Percentiles rank a stretch among this genome's conserved stretches.
Conservation (phyloP, 2,888 invertebrate genomes). For the Andrena hattorfiana region DNA sequence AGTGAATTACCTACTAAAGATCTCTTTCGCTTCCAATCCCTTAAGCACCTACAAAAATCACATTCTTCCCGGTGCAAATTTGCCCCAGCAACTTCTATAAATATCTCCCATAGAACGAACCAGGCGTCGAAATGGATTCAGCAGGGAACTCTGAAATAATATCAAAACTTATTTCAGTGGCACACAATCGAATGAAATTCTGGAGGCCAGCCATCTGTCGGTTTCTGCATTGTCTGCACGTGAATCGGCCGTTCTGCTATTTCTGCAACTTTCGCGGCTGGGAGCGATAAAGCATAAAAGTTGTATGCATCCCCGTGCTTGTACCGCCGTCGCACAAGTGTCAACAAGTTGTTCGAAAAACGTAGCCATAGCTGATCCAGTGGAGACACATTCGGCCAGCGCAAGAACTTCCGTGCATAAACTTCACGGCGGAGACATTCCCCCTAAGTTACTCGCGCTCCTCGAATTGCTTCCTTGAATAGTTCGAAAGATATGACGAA, state of each 20-base stretch:
- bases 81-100: conserved; percentile 3
- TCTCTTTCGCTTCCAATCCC: no score
- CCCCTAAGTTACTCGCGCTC: conserved; percentile 33
- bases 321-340: conserved; percentile 49
- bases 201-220: conserved; percentile 50
- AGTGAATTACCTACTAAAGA: no score
- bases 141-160: conserved; percentile 44
- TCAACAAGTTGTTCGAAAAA: conserved; percentile 75
- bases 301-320: conserved; percentile 57
- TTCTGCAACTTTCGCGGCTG: conserved; percentile 50
- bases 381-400: conserved; percentile 28
- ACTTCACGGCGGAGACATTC: conserved; percentile 18
- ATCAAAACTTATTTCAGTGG: conserved; percentile 67
- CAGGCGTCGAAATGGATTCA: conserved; percentile 29
- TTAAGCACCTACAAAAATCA: background rate
- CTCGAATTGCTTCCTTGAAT: conserved; percentile 36
- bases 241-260: conserved; percentile 60
- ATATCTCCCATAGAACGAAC: background rate
- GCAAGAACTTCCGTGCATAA: conserved; percentile 31
- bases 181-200: conserved; percentile 70
- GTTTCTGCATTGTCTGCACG: conserved; percentile 65
- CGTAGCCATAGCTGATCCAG: conserved; percentile 47
- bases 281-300: conserved; percentile 68
- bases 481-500: conserved; percentile 19
- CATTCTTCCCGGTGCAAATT: conserved; percentile 4